A percentile compares a stretch with the other conserved stretches of the same genome.
Conservation (phyloP, 2,888 invertebrate genomes). For the Epistrophella euchroma region DNA sequence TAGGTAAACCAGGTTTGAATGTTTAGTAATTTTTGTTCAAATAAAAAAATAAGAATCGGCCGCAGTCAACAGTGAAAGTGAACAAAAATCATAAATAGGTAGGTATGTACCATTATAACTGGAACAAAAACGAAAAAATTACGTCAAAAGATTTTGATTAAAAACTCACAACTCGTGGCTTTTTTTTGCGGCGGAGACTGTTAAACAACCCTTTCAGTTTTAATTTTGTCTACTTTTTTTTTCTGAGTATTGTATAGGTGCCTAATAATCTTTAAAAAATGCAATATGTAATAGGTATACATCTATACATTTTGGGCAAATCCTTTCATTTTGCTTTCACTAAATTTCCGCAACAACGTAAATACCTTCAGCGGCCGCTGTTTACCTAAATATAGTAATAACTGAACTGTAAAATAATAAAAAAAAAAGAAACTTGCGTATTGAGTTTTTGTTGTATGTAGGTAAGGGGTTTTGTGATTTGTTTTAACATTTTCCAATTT, state of each 20-base stretch:
- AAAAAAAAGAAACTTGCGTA: not conserved
- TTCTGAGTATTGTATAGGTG: slow-evolving; percentile 22
- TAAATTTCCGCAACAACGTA: slow-evolving; percentile 17
- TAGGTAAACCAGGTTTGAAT: too few relatives aligned
- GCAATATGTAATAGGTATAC: too few relatives aligned
- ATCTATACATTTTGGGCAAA: not conserved
- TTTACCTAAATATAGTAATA: slow-evolving; percentile 7
- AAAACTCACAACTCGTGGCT: too few relatives aligned
- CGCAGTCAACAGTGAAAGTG: too few relatives aligned
- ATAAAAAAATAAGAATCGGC: too few relatives aligned
- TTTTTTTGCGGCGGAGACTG: too few relatives aligned
- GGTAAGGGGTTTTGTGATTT: not conserved
- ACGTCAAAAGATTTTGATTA: too few relatives aligned
- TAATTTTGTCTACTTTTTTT: slow-evolving; percentile 23
- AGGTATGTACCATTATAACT: too few relatives aligned
- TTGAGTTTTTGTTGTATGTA: not conserved
- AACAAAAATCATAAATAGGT: too few relatives aligned
- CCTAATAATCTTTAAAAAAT: not conserved
- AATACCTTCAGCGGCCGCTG: not conserved
- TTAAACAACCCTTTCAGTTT: too few relatives aligned
- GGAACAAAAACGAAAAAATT: too few relatives aligned
- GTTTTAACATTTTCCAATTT: slow-evolving; percentile 16
- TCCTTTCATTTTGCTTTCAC: not conserved
- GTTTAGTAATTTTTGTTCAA: too few relatives aligned
- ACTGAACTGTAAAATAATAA: not conserved